Conservation (phyloP, 2,113 vertebrate genomes). For the Orientallactaga bullata region DNA sequence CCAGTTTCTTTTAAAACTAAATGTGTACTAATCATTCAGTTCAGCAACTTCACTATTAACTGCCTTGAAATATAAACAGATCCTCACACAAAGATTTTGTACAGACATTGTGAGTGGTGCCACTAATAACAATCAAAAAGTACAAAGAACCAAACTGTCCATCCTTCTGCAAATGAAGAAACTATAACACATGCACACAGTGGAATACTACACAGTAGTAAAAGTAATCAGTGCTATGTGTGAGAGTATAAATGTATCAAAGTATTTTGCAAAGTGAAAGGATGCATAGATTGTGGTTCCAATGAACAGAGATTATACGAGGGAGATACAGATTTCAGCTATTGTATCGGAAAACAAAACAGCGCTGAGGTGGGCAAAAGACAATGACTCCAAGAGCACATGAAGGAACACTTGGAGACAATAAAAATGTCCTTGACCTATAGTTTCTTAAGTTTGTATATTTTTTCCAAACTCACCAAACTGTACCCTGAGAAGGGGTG, state of each 20-base stretch:
- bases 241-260: not conserved
- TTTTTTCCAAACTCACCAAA: too few relatives aligned
- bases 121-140: not conserved
- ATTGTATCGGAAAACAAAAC: too few relatives aligned
- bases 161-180: not conserved
- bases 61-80: not conserved
- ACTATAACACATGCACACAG: not conserved
- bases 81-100: not conserved
- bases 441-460: too few relatives aligned
- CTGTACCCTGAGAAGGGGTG: too few relatives aligned
- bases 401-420: too few relatives aligned
- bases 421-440: too few relatives aligned
- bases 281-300: too few relatives aligned
- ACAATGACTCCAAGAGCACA: too few relatives aligned
- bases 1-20: not conserved
- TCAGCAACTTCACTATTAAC: not conserved
- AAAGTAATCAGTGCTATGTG: not conserved
- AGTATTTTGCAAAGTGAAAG: too few relatives aligned
- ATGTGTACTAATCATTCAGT: not conserved
- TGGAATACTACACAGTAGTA: not conserved
- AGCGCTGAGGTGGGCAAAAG: too few relatives aligned
- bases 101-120: not conserved
- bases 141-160: not conserved
- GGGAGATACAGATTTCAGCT: too few relatives aligned
- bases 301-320: too few relatives aligned